Conservation (phyloP, 30 jellyfish, hydroid and myxozoan species). For the Chironex yamaguchii region DNA sequence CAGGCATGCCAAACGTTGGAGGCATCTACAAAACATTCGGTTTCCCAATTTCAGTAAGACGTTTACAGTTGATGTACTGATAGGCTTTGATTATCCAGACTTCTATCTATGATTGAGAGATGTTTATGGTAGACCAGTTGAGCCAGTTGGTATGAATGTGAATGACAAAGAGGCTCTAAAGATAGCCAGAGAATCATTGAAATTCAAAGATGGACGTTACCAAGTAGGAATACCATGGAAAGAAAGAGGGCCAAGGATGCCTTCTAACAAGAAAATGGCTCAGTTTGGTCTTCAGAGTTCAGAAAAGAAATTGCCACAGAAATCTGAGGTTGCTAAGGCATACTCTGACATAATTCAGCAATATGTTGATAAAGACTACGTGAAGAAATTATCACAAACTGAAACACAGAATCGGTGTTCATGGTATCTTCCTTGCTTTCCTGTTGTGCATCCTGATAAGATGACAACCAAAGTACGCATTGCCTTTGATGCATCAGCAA, state of each 20-base stretch:
- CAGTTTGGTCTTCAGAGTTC: conserved; percentile 20
- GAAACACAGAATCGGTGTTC: neutral
- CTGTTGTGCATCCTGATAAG: neutral
- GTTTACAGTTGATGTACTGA: neutral
- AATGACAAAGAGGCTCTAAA: conserved; percentile 7
- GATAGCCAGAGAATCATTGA: conserved; percentile 13
- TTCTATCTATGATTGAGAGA: neutral
- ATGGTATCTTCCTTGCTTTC: conserved; percentile 54
- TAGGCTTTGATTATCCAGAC: conserved; percentile 24
- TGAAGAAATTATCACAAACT: neutral
- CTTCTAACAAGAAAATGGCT: conserved; percentile 26
- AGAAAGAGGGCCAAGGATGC: neutral
- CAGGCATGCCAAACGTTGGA: neutral
- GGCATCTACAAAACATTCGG: no score
- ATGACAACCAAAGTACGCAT: conserved; percentile 23
- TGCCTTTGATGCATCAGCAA: conserved; percentile 12
- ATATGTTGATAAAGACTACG: conserved; percentile 20
- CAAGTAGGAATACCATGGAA: conserved; percentile 47
- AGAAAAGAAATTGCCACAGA: conserved; percentile 43
- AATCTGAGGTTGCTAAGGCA: conserved; percentile 30
- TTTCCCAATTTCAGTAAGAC: neutral
- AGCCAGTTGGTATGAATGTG: neutral
- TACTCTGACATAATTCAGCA: neutral
- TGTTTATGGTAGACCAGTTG: neutral
- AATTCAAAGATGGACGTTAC: conserved; percentile 28